phyloP scores from a whole-genome alignment of 2,113 vertebrate species.

The Tupaia chinensis region DNA sequence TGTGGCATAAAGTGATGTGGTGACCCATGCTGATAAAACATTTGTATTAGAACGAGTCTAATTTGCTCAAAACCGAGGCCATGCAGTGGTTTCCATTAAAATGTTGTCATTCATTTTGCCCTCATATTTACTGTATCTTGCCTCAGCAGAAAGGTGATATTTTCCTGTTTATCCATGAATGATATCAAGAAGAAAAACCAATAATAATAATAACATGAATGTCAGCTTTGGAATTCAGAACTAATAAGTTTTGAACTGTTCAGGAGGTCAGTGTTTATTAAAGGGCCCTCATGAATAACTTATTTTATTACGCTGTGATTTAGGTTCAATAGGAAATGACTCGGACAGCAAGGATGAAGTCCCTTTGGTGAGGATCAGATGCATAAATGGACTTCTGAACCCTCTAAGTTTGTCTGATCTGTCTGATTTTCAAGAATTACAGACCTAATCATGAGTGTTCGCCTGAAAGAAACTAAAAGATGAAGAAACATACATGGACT shows the following conservation, averaged over 20 bases:
- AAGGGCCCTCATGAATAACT: background rate
- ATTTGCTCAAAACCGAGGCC: conserved; percentile 59
- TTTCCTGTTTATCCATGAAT: conserved; percentile 14
- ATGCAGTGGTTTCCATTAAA: conserved; percentile 74
- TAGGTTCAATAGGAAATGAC: background rate
- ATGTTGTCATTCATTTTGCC: conserved; percentile 65
- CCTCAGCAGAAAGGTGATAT: conserved; percentile 44
- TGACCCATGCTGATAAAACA: conserved; percentile 37
- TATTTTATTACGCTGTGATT: background rate
- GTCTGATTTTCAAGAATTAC: background rate
- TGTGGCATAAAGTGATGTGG: conserved; percentile 4
- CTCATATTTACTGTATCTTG: conserved; percentile 53
- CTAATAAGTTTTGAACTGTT: background rate
- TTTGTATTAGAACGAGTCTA: conserved; percentile 46
- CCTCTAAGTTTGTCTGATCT: background rate
- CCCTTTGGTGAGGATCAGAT: background rate
- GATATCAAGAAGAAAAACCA: conserved; percentile 36
- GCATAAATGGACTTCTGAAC: background rate
- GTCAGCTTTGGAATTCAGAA: background rate
- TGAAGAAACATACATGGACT: background rate
- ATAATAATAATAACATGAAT: background rate
- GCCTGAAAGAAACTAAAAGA: background rate
- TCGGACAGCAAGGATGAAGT: background rate
- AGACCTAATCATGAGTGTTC: background rate
- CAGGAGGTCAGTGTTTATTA: background rate